Evolutionary conservation across 2,888 invertebrate species (phyloP), one percentile per base, ranked within the genome.

Genomic region (Seladonia tumulorum): DNA sequence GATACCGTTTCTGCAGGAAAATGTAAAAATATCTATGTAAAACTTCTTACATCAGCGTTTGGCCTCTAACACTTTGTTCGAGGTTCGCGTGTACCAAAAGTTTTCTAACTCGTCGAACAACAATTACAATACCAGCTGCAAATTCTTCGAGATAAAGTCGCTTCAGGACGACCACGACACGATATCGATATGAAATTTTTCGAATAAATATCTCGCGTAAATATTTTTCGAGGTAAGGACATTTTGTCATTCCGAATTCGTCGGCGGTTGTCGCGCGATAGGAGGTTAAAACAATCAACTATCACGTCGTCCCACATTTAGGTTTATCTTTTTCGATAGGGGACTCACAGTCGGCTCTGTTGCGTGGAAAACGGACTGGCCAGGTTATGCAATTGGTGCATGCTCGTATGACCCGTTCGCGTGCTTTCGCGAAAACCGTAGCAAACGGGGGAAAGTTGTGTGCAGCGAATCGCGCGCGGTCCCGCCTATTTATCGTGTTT

Each of bases 401-500:
- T 39, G 39, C 68, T 60, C 66, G 74, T 42, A 53, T 66, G 72
- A 63, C 12, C 53, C 25, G 71, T 73, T 57, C 74, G 45, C 71
- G 42, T 47, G 74, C 22, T 53, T 39, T 35, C 60, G 53, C 60
- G 77, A 81, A 83, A 83, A 86, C 53, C 49, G 53, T 72, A 75
- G 70, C 82, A 79, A 68, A 79, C 76, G 66, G 85, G 72, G 82
- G 79, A 87, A 87, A 86, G 82, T 82, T 74, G 78, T 72, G 81
- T 47, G 79, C 81, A 68, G 68, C 14, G 68, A 1, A 68, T 68
- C 39, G 39, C 39, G 29, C 29, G 35, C 18, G 68, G 77, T 18
- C 81, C 82, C 81, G 90, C 81, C 39, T 81, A 74, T 90, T 68
- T 89, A 90, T 90, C 90, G 82, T 89, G 90, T 90, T 88, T 90